Evolutionary conservation across 2,888 invertebrate species (phyloP).

Genomic region (Cactoblastis cactorum): DNA sequence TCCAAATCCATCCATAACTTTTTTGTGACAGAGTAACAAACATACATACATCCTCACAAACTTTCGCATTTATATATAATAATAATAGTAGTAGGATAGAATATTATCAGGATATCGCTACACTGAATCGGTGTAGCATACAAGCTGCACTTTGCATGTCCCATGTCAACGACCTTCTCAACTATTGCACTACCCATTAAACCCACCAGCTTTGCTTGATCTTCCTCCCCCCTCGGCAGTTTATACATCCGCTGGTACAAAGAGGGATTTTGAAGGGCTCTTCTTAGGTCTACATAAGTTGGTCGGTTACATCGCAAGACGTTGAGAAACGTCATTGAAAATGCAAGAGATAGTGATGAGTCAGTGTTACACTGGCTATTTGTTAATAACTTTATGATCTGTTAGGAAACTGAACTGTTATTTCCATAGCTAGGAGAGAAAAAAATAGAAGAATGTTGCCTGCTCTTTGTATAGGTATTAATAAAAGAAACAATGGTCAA

Average conservation of each 20-base stretch:
- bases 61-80: no score
- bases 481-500: no score
- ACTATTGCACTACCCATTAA: conserved; percentile 31
- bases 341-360: conserved; percentile 30
- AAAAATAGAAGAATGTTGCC: no score
- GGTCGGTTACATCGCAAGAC: conserved; percentile 14
- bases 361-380: conserved; percentile 14
- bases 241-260: not conserved
- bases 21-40: no score
- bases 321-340: conserved; percentile 27
- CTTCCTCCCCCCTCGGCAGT: conserved; percentile 20
- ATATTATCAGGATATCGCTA: not conserved
- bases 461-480: no score
- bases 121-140: not conserved
- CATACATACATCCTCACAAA: no score
- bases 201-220: conserved; percentile 25
- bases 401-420: not conserved
- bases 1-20: no score
- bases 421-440: no score
- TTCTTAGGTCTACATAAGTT: conserved; percentile 13
- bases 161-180: conserved; percentile 37
- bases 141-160: conserved; percentile 12
- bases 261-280: conserved; percentile 11
- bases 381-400: not conserved
- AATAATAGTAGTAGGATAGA: no score